Evolutionary conservation across 2,888 invertebrate genomes (phyloP), one percentile per base, ranked within the genome.

Genomic region (Eumerus sabulonum): DNA sequence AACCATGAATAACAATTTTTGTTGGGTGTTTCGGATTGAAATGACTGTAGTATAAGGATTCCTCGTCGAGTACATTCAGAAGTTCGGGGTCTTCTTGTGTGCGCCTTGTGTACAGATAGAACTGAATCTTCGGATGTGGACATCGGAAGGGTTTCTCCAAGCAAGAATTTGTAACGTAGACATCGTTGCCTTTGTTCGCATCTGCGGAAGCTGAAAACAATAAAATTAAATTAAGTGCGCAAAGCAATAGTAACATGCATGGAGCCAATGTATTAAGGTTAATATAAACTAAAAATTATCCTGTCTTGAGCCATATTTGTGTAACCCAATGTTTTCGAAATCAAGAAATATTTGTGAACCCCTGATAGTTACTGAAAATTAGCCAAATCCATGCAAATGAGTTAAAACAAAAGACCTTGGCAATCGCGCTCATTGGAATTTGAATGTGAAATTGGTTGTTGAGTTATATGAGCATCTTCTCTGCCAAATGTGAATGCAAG

Each of bases 1-100:
- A 97, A 5, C 97, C 97, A 85, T 97, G 97, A 14, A 97, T 95
- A 50, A 98, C 93, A 17, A 98, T 91, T 90, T 97, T 97, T 4
- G 96, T 95, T 0, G 94, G 93, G 87, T 95, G 92, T 0, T 90
- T 91, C 0, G 93, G 91, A 87, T 96, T 94, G 87, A 96, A 97
- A 83, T 91, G 92, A 0, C 95, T 94, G 73, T 91, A 91, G 82
- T 92, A 92, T 17, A 97, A 88, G 0, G 95, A 94, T 40, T 93
- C 92, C 50, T 91, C 90, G 84, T 93, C 92, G 18, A 92, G 90
- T 0, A 95, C 93, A 85, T 96, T 92, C 54, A 96, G 84, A 7
- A 93, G 89, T 82, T 94, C 93, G 0, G 95, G 95, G 81, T 92
- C 90, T 71, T 93, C 91, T 90, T 95, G 95, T 0, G 95, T 95